phyloP scores from a whole-genome alignment of 1,140 invertebrate species.

The Globodera rostochiensis region DNA sequence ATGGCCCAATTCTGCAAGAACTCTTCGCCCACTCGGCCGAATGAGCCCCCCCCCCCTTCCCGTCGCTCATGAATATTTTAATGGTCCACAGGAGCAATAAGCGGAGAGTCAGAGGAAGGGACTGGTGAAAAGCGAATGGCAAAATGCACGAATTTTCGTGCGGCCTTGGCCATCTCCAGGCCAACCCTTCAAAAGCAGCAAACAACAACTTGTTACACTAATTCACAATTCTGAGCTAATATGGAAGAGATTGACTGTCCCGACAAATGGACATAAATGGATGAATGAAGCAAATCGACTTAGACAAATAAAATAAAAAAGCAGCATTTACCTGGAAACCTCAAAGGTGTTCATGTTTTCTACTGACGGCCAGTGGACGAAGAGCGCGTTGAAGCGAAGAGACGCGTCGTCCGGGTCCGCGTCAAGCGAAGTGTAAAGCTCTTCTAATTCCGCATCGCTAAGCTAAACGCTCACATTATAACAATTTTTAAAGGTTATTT shows the following conservation, averaged over 20 bases:
- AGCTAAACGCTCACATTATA: constrained; percentile 21
- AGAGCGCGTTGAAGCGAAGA: constrained; percentile 32
- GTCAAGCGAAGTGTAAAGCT: constrained; percentile 38
- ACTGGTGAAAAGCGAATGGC: not conserved
- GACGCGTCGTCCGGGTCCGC: constrained; percentile 29
- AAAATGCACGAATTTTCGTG: not conserved
- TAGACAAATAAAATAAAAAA: not conserved
- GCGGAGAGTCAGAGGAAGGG: not conserved
- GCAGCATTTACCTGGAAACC: constrained; percentile 30
- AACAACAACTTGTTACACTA: no score
- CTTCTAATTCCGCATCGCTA: constrained; percentile 25
- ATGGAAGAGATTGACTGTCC: no score
- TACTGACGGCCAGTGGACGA: constrained; percentile 25
- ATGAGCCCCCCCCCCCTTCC: not conserved
- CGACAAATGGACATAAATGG: not conserved
- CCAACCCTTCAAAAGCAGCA: not conserved
- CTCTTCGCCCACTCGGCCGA: not conserved
- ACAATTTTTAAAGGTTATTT: not conserved
- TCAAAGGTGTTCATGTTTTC: constrained; percentile 36
- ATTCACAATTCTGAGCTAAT: no score
- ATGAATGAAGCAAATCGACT: no score
- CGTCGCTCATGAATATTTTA: constrained; percentile 13
- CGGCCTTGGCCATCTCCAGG: not conserved
- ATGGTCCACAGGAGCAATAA: constrained; percentile 1
- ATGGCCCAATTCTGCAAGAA: not conserved